A percentile compares a stretch with the other conserved stretches of the same genome.
Conservation (phyloP, 2,888 invertebrate genomes). For the Acleris holmiana region DNA sequence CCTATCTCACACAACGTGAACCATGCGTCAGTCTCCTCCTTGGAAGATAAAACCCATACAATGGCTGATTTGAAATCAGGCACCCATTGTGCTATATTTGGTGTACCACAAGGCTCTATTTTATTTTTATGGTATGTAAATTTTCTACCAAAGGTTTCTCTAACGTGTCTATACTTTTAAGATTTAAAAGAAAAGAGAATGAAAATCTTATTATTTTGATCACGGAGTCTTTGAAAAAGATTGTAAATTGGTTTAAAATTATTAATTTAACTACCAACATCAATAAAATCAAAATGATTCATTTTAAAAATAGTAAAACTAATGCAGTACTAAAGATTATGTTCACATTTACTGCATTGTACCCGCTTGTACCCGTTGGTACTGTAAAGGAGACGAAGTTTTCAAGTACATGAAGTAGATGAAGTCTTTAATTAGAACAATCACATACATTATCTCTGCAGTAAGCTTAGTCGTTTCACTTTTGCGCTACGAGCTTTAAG, state of each 20-base stretch:
- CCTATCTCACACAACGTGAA: no score
- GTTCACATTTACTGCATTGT: no score
- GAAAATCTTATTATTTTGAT: not conserved
- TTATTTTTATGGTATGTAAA: no score
- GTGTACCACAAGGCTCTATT: no score
- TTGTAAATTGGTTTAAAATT: not conserved
- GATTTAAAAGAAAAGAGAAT: not conserved
- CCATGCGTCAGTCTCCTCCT: no score
- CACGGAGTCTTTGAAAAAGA: not conserved
- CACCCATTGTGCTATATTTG: no score
- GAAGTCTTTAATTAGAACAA: not conserved
- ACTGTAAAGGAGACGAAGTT: not conserved
- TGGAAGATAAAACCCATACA: no score
- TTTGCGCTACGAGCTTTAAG: not conserved
- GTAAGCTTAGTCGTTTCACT: not conserved
- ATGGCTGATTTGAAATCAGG: no score
- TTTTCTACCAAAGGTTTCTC: no score
- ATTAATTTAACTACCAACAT: not conserved
- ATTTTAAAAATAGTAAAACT: not conserved
- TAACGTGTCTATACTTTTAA: not conserved
- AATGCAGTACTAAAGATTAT: not conserved
- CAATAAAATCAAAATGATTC: not conserved
- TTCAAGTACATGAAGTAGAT: not conserved
- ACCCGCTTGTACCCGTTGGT: not conserved
- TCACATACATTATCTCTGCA: not conserved